These are phyloP conservation scores for Aptenodytes patagonicus DNA, from an alignment of 2,113 vertebrate species.

Conservation along the genomic window DNA sequence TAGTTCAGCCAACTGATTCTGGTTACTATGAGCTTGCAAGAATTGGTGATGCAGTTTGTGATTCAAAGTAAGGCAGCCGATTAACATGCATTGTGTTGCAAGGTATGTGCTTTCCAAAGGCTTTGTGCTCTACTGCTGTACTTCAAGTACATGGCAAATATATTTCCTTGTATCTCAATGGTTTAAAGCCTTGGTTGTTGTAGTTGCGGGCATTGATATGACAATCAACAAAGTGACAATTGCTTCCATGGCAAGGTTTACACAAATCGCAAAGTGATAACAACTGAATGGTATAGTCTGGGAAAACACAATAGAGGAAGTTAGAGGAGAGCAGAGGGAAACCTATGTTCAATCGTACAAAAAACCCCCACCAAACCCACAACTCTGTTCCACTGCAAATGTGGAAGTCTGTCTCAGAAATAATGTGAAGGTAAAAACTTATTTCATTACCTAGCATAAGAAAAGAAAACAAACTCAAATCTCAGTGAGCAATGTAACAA, in stretches of 20 bases:
- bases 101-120: not conserved
- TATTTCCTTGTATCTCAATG: not conserved
- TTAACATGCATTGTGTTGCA: not conserved
- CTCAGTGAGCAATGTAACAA: not conserved
- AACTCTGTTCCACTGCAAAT: not conserved
- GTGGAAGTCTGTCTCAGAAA: not conserved
- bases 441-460: not conserved
- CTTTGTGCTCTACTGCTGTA: not conserved
- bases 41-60: not conserved
- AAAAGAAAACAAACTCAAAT: not conserved
- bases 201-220: not conserved
- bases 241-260: not conserved
- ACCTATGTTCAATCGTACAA: not conserved
- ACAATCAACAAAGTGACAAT: not conserved
- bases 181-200: not conserved
- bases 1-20: not conserved
- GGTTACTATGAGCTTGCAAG: not conserved
- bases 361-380: accelerated
- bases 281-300: not conserved
- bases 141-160: not conserved
- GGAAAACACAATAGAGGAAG: not conserved
- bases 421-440: not conserved
- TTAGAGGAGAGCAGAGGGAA: not conserved
- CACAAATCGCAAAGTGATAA: not conserved
- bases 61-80: not conserved